Evolutionary conservation across 2,888 invertebrate species (phyloP).

Genomic region (Ramazzottius varieornatus): DNA sequence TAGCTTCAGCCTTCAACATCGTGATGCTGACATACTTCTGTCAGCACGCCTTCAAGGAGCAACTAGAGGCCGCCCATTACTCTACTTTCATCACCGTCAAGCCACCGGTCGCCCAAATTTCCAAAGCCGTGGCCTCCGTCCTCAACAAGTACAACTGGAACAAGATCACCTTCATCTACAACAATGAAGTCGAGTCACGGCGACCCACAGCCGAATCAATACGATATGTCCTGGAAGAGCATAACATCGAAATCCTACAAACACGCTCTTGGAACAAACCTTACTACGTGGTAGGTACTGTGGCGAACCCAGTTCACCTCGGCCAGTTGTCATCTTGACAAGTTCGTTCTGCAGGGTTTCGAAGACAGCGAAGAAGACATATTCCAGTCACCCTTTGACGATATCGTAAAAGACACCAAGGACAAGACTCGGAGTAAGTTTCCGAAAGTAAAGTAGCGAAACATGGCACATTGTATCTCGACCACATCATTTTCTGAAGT

Average conservation of each 20-base stretch:
- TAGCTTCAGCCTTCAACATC: conserved; percentile 73
- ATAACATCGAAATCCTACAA: not conserved
- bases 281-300: not conserved
- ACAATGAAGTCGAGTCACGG: not conserved
- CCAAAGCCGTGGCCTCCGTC: not conserved
- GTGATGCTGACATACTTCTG: conserved; percentile 64
- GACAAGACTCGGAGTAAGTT: not conserved
- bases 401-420: not conserved
- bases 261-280: not conserved
- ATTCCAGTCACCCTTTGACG: not conserved
- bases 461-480: no score
- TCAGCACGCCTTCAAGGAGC: not conserved
- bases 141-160: not conserved
- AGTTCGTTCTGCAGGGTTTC: not conserved
- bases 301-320: no score
- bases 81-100: not conserved
- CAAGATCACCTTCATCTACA: not conserved
- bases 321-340: no score
- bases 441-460: no score
- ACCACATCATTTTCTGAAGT: no score
- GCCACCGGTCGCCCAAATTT: not conserved
- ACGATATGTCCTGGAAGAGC: not conserved
- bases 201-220: not conserved
- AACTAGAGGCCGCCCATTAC: not conserved
- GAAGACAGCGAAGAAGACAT: not conserved